phyloP scores from a whole-genome alignment of 1,140 invertebrate species.

The Leptoteleia sp. region DNA sequence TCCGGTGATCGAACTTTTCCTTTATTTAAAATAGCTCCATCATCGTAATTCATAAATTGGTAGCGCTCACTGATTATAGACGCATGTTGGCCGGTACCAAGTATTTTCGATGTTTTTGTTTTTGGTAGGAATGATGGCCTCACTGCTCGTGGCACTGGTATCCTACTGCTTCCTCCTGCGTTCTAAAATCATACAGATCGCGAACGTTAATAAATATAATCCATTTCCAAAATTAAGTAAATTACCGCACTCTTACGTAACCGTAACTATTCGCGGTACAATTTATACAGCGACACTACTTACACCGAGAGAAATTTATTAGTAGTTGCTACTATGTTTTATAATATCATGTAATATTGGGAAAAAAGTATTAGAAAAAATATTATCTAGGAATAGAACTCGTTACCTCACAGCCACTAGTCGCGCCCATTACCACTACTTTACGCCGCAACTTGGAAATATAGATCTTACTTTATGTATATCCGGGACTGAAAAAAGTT shows the following conservation, averaged over 20 bases:
- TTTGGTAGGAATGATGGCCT: slow-evolving; percentile 59
- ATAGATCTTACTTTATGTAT: too few relatives aligned
- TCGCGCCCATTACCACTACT: too few relatives aligned
- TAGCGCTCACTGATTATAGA: slow-evolving; percentile 43
- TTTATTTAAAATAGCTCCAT: slow-evolving; percentile 45
- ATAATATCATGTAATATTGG: too few relatives aligned
- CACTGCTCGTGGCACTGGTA: slow-evolving; percentile 57
- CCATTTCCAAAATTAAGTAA: slow-evolving; percentile 7
- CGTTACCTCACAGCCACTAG: too few relatives aligned
- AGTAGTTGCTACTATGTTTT: too few relatives aligned
- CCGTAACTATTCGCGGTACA: slow-evolving; percentile 26
- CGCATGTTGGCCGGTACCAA: slow-evolving; percentile 36
- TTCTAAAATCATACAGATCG: slow-evolving; percentile 59
- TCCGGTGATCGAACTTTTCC: slow-evolving; percentile 49
- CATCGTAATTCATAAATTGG: slow-evolving; percentile 57
- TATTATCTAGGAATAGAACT: too few relatives aligned
- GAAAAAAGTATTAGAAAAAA: too few relatives aligned
- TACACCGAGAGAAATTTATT: too few relatives aligned
- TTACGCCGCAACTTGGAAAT: too few relatives aligned
- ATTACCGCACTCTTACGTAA: slow-evolving; percentile 24
- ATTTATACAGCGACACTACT: too few relatives aligned
- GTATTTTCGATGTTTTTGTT: slow-evolving; percentile 48
- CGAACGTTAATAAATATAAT: slow-evolving; percentile 31
- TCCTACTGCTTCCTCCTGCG: slow-evolving; percentile 60
- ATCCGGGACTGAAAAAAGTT: too few relatives aligned